Base-by-base conservation (phyloP, 37 sponge, comb jelly and placozoan species). In the Petrosia ficiformis region DNA sequence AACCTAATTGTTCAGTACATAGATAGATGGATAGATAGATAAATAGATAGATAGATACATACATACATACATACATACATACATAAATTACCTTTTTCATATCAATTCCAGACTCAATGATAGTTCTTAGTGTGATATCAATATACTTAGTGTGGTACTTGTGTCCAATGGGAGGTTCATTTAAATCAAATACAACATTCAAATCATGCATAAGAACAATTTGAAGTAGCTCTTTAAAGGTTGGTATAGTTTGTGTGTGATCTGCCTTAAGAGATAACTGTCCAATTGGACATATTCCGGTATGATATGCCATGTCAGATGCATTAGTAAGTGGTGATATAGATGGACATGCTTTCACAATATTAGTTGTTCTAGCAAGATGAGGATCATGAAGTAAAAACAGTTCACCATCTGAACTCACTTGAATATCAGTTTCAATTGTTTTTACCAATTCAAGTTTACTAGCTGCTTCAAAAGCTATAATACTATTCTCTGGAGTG, bases 321-420 rank as follows among this genome's bases (percentile, higher is more conserved):
- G 87, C 87, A 44, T 69, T 80, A 29, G 28, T 33, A 2, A 41
- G 34, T 35, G 82, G 77, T 33, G 73, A 34, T 16, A 76, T 26
- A 4, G 42, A 26, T 39, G 82, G 76, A 64, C 87, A 87, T 57
- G 48, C 59, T 30, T 24, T 37, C 1, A 1, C 21, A 30, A 87
- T 24, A 39, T 80, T 54, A 29, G 87, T 80, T 2, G 82, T 80
- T 24, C 82, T 76, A 0, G 67, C n/a, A 10, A 70, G 52, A 4
- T 44, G 40, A 43, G 77, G 77, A 42, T 87, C 87, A 42, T 87
- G 87, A 11, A 87, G 77, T 2, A 87, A 77, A 39, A 87, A 87
- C 31, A 54, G 77, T 26, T 57, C 59, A 19, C 87, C 87, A 61
- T 87, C 82, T 1, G 31, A 34, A 67, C 87, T 80, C 43, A 80